phyloP scores from a whole-genome alignment of 2,113 vertebrate species.

The Syngnathus scovelli region DNA sequence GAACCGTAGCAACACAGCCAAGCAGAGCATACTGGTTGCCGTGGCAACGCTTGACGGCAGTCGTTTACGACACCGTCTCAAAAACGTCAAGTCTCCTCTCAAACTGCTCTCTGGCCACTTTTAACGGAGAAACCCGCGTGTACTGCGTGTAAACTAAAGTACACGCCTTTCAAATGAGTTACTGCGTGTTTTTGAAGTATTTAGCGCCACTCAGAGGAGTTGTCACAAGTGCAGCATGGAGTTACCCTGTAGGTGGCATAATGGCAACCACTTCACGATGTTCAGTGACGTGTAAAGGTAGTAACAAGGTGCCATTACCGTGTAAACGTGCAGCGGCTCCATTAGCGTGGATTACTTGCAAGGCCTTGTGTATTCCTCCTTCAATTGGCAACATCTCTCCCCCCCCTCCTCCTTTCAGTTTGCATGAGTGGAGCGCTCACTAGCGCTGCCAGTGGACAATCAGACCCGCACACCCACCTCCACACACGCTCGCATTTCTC shows the following conservation, averaged over 20 bases:
- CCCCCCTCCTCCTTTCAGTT: slow-evolving; percentile 22
- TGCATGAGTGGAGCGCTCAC: slow-evolving; percentile 76
- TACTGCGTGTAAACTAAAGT: background rate
- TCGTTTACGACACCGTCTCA: background rate
- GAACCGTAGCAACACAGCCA: slow-evolving; percentile 26
- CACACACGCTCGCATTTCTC: slow-evolving; percentile 79
- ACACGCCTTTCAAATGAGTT: background rate
- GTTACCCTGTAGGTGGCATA: background rate
- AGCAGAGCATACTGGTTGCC: slow-evolving; percentile 9
- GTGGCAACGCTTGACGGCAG: slow-evolving; percentile 21
- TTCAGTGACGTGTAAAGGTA: background rate
- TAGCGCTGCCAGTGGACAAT: slow-evolving; percentile 90
- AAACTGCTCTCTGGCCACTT: slow-evolving; percentile 18
- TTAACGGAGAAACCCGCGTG: slow-evolving; percentile 3
- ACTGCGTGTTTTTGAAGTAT: background rate
- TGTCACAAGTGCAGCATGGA: slow-evolving; percentile 7
- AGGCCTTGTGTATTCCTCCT: slow-evolving; percentile 74
- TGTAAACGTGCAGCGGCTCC: slow-evolving; percentile 41
- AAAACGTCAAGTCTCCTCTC: slow-evolving; percentile 1
- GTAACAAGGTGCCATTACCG: slow-evolving; percentile 8
- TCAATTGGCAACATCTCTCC: slow-evolving; percentile 76
- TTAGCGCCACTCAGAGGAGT: background rate
- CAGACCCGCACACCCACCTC: slow-evolving; percentile 82
- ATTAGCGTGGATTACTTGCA: slow-evolving; percentile 50
- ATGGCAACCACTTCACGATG: background rate